These are phyloP conservation scores for Nasalis larvatus DNA, from an alignment of 2,113 vertebrate species.

Conservation along the genomic window DNA sequence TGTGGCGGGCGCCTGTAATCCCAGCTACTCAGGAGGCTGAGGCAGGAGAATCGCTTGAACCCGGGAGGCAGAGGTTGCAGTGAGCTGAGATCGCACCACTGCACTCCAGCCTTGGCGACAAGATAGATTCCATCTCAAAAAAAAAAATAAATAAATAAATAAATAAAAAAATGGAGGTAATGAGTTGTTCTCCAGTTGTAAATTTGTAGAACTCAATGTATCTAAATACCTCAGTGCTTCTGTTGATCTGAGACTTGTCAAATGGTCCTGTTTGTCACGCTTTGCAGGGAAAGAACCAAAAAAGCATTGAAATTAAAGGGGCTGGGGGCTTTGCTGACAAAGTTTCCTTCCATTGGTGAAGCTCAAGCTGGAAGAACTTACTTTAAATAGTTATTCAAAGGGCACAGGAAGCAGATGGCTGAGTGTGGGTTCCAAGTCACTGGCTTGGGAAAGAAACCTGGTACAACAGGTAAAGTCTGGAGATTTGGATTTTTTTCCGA, in stretches of 20 bases:
- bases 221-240: background rate
- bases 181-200: background rate
- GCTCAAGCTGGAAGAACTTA: background rate
- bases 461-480: background rate
- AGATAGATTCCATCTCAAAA: no score
- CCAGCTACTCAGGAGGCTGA: no score
- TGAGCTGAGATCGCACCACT: no score
- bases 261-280: background rate
- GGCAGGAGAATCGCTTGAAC: no score
- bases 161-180: background rate
- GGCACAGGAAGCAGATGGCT: constrained; percentile 33
- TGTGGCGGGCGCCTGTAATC: no score
- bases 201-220: background rate
- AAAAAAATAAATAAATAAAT: no score
- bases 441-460: constrained; percentile 32
- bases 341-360: background rate
- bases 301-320: background rate
- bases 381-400: constrained; percentile 62
- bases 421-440: constrained; percentile 35
- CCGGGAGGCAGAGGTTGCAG: no score
- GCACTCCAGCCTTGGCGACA: no score
- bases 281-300: background rate
- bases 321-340: background rate
- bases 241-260: background rate
- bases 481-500: constrained; percentile 22